phyloP scores from a whole-genome alignment of 2,113 vertebrate species.

The Brachyhypopomus occidentalis region DNA sequence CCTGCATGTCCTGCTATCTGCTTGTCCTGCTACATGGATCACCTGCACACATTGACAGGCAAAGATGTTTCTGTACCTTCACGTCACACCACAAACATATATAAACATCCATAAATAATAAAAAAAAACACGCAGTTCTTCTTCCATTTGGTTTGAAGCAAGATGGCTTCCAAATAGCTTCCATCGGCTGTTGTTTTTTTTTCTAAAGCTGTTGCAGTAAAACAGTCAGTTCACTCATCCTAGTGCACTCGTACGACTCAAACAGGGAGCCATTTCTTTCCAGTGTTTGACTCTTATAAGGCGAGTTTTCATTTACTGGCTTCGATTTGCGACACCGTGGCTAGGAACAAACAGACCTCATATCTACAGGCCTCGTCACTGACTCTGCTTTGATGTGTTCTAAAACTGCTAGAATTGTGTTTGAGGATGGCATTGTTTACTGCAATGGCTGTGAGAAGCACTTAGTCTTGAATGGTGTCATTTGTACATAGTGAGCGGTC shows the following conservation, averaged over 20 bases:
- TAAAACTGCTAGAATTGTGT: constrained; percentile 16
- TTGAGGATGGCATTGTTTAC: constrained; percentile 11
- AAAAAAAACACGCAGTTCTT: not conserved
- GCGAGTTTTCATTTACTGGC: constrained; percentile 17
- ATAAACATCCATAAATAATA: too few relatives aligned
- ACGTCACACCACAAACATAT: too few relatives aligned
- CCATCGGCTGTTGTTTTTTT: not conserved
- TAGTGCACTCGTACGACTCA: not conserved
- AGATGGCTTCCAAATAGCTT: not conserved
- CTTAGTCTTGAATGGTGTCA: not conserved
- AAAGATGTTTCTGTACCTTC: not conserved
- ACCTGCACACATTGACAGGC: not conserved
- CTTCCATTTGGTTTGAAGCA: not conserved
- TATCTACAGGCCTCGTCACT: not conserved
- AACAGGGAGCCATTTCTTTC: not conserved
- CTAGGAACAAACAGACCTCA: not conserved
- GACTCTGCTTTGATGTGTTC: not conserved
- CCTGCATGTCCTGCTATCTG: not conserved
- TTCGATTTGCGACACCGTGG: constrained; percentile 10
- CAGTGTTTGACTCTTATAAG: not conserved
- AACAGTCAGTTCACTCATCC: constrained; percentile 10
- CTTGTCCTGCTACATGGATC: not conserved
- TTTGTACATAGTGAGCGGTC: not conserved
- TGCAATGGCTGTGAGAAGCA: constrained; percentile 5
- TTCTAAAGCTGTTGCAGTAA: constrained; percentile 24